A percentile compares a stretch with the other conserved stretches of the same genome.
These are phyloP conservation scores for Eublepharis macularius DNA, from an alignment of 2,113 vertebrate genomes.

Conservation along the genomic window DNA sequence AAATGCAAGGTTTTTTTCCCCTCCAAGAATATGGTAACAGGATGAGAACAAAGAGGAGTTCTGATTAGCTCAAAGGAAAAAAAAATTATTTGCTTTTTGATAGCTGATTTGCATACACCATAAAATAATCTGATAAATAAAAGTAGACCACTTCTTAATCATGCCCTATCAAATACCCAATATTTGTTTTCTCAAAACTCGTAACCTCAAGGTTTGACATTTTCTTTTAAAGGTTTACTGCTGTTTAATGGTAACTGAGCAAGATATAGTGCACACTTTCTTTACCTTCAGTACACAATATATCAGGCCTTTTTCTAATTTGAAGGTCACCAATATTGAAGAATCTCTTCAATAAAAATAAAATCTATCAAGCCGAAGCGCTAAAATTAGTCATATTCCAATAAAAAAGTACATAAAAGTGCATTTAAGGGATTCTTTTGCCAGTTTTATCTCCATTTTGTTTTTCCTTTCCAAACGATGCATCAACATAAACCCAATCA, in stretches of 20 bases:
- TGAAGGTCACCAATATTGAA: constrained; percentile 62
- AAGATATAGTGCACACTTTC: constrained; percentile 51
- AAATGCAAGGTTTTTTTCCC: constrained; percentile 45
- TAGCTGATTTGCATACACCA: constrained; percentile 57
- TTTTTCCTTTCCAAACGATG: constrained; percentile 61
- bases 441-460: constrained; percentile 71
- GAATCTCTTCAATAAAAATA: constrained; percentile 65
- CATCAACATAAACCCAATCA: constrained; percentile 70
- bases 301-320: constrained; percentile 47
- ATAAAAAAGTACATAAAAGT: constrained; percentile 82
- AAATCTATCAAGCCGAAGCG: constrained; percentile 69
- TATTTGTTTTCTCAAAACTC: constrained; percentile 53
- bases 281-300: constrained; percentile 50
- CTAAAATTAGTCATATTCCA: constrained; percentile 75
- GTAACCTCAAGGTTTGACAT: constrained; percentile 51
- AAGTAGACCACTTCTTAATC: constrained; percentile 59
- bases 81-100: constrained; percentile 60
- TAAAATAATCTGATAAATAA: constrained; percentile 67
- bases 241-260: constrained; percentile 59
- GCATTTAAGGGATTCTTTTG: constrained; percentile 74
- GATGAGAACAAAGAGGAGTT: constrained; percentile 44
- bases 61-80: constrained; percentile 56
- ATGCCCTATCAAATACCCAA: constrained; percentile 57
- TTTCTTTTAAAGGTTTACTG: constrained; percentile 54
- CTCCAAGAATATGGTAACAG: constrained; percentile 53